Evolutionary conservation across 2,797 vertebrate species (phyloP).

Genomic region (Serranus cabrilla): DNA sequence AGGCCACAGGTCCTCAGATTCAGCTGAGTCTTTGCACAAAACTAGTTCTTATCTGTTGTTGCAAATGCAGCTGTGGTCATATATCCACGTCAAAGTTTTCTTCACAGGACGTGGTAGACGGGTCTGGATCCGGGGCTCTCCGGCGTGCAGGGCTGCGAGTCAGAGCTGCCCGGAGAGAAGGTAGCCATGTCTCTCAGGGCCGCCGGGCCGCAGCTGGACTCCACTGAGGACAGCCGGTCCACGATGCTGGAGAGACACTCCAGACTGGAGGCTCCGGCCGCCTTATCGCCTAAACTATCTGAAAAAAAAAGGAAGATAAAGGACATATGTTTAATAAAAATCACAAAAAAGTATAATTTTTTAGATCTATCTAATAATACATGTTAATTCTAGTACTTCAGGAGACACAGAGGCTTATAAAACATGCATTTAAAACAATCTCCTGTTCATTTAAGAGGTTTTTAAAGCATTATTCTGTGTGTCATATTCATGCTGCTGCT

Average conservation of each 20-base stretch:
- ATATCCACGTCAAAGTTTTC: conserved; percentile 19
- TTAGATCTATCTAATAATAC: not conserved
- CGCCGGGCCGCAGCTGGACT: conserved; percentile 80
- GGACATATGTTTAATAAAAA: not conserved
- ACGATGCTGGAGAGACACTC: conserved; percentile 98
- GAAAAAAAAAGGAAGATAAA: not conserved
- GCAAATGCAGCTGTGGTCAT: conserved; percentile 37
- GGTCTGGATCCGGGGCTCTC: conserved; percentile 88
- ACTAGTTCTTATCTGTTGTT: conserved; percentile 43
- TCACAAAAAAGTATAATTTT: not conserved
- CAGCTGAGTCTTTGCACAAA: conserved; percentile 26
- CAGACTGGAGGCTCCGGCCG: conserved; percentile 91
- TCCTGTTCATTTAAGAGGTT: not conserved
- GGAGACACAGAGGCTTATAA: not conserved
- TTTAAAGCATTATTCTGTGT: not conserved
- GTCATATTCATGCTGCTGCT: conserved; percentile 20
- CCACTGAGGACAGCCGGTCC: conserved; percentile 91
- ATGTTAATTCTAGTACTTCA: not conserved
- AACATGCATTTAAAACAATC: conserved; percentile 1
- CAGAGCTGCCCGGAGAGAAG: conserved; percentile 87
- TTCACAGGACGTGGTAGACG: conserved; percentile 96
- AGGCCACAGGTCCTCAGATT: conserved; percentile 20
- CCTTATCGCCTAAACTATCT: conserved; percentile 85
- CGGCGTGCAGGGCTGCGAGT: conserved; percentile 91
- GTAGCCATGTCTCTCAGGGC: conserved; percentile 80